These are phyloP conservation scores for Lasioglossum morio DNA, from an alignment of 2,888 invertebrate species.

Conservation along the genomic window DNA sequence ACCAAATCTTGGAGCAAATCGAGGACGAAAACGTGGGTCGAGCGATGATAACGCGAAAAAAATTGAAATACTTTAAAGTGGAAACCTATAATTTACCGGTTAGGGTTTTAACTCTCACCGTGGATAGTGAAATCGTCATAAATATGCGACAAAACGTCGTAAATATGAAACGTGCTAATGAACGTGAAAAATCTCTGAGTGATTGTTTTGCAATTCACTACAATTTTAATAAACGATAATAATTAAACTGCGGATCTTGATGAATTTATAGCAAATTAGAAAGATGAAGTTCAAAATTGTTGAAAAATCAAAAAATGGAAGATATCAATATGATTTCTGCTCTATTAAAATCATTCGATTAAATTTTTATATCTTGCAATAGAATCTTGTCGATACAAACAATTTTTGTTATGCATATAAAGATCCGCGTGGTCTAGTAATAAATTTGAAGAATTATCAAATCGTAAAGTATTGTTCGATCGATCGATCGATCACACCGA, in stretches of 20 bases:
- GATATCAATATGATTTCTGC: no score
- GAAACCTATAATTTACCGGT: no score
- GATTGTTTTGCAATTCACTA: background rate
- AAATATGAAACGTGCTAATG: background rate
- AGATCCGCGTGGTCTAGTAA: no score
- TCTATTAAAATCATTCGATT: no score
- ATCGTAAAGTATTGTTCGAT: background rate
- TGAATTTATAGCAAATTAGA: no score
- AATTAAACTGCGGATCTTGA: background rate
- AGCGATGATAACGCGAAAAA: background rate
- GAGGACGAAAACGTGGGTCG: background rate
- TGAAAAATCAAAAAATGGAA: no score
- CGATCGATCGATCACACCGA: background rate
- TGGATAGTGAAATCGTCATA: background rate
- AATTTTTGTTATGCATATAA: no score
- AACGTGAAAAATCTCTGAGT: background rate
- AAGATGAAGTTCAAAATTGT: no score
- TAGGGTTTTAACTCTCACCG: background rate
- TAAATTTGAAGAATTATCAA: background rate
- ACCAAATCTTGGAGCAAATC: background rate
- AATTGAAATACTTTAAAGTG: no score
- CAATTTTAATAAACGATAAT: background rate
- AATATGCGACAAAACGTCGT: background rate
- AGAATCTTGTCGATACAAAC: no score
- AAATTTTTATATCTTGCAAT: no score